Evolutionary conservation across 2,888 invertebrate genomes (phyloP).

Genomic region (Oligia latruncula): DNA sequence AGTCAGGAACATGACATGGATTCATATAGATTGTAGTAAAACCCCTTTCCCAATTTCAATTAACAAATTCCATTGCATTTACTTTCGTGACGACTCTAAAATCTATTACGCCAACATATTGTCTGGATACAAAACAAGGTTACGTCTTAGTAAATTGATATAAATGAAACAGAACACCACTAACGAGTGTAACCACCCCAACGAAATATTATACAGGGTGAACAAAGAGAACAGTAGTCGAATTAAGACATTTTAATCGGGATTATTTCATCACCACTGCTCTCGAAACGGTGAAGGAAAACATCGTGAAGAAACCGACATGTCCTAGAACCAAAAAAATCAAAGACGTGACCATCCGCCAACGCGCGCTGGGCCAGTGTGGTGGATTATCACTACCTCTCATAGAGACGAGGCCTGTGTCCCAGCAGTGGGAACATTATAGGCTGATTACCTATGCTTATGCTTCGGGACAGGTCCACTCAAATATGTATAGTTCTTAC

Average conservation of each 20-base stretch:
- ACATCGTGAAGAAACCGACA: not conserved
- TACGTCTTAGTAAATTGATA: conserved; percentile 53
- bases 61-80: not conserved
- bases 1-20: too few species aligned
- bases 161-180: conserved; percentile 38
- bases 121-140: conserved; percentile 43
- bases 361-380: not conserved
- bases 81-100: conserved; percentile 8
- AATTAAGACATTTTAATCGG: not conserved
- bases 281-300: not conserved
- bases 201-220: conserved; percentile 31
- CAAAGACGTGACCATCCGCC: not conserved
- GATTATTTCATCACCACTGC: not conserved
- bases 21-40: too few species aligned
- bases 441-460: not conserved
- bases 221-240: not conserved
- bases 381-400: not conserved
- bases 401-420: not conserved
- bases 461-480: not conserved
- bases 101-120: conserved; percentile 22
- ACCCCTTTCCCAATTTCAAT: not conserved
- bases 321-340: not conserved
- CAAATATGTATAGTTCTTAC: not conserved
- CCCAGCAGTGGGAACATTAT: not conserved
- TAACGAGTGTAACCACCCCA: conserved; percentile 50